Evolutionary conservation across 2,797 vertebrate species (phyloP).

Genomic region (Pangasius mekongensis): DNA sequence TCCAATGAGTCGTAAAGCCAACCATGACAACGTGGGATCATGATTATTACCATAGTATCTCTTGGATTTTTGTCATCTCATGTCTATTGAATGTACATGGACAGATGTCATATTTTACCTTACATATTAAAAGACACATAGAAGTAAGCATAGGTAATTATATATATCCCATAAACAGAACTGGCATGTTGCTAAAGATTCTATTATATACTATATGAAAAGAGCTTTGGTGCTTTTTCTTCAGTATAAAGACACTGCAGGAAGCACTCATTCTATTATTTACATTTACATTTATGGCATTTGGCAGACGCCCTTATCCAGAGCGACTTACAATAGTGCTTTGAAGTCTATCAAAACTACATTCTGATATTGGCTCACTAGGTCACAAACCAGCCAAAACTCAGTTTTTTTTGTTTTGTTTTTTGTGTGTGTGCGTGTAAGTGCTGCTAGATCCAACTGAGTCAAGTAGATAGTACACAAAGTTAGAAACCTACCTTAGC

Average conservation of each 20-base stretch:
- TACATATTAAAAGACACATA: neutral
- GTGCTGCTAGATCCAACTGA: too few species aligned
- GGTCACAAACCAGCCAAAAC: too few species aligned
- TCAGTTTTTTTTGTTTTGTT: too few species aligned
- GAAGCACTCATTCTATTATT: neutral
- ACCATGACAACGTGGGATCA: neutral
- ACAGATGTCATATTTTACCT: neutral
- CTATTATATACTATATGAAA: neutral
- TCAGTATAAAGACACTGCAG: slow-evolving; percentile 2
- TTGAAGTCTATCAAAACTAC: too few species aligned
- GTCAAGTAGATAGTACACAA: too few species aligned
- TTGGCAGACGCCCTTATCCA: too few species aligned
- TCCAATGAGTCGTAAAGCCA: neutral
- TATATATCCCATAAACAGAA: neutral
- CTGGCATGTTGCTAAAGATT: neutral
- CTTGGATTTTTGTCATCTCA: neutral
- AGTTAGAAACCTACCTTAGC: too few species aligned
- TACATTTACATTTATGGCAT: too few species aligned
- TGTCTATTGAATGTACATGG: neutral
- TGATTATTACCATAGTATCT: neutral
- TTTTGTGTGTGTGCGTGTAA: too few species aligned
- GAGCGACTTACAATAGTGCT: too few species aligned
- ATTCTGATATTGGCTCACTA: too few species aligned
- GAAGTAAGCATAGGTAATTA: neutral
- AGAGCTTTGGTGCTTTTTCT: neutral